These are phyloP conservation scores for Tetranychus piercei DNA, from an alignment of 2,888 invertebrate species.

Conservation along the genomic window DNA sequence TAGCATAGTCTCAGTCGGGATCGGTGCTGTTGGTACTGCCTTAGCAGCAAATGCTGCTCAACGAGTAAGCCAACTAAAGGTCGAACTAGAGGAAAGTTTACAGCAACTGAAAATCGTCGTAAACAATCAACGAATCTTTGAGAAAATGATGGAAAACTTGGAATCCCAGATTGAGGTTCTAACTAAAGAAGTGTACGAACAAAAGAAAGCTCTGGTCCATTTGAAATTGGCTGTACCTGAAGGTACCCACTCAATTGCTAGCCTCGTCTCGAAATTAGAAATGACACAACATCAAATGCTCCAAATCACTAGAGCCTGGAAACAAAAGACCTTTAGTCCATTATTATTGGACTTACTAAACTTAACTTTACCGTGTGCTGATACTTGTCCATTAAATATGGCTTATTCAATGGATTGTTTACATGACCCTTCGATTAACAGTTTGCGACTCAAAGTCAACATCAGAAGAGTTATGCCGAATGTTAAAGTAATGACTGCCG, in stretches of 20 bases:
- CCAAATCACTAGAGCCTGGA: too few relatives aligned
- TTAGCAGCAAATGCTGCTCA: background rate
- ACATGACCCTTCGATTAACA: background rate
- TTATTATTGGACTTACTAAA: background rate
- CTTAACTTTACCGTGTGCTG: background rate
- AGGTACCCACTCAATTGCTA: too few relatives aligned
- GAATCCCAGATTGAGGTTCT: too few relatives aligned
- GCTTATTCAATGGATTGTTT: background rate
- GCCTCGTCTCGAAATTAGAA: too few relatives aligned
- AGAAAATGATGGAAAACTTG: too few relatives aligned
- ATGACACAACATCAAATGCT: too few relatives aligned
- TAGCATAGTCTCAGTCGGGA: too few relatives aligned
- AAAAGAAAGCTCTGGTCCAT: too few relatives aligned
- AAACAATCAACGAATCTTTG: background rate
- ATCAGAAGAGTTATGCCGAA: background rate
- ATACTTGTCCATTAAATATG: background rate
- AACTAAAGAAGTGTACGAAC: too few relatives aligned
- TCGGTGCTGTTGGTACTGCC: background rate
- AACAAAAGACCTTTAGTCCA: background rate
- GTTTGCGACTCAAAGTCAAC: background rate
- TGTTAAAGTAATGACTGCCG: conserved; percentile 4
- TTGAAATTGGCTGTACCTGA: too few relatives aligned
- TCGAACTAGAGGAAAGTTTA: background rate
- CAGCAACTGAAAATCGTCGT: background rate
- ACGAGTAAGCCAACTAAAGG: background rate